Base-by-base conservation (phyloP, 2,113 vertebrate species). In the Corvus moneduloides region DNA sequence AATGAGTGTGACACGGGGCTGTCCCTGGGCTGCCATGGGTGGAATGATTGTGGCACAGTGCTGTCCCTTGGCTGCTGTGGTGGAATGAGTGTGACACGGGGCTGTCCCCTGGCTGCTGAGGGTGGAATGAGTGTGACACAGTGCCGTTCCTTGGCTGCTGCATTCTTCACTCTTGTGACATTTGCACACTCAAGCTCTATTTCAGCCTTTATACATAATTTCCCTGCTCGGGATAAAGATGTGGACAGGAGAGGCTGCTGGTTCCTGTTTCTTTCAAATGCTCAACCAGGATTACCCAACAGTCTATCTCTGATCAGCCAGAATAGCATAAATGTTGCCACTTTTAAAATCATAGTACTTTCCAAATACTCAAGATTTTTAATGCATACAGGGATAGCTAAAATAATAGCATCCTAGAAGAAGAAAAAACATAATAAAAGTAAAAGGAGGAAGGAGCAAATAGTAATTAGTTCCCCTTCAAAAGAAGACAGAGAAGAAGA, bases 371-470 rank as follows among this genome's bases (percentile, higher is more conserved):
- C 33, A 17, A 51, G 10, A 8, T 3, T 66, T 79, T 73, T 15
- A 76, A 69, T 51, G 23, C 20, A 26, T n/a, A 30, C 0, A 0
- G 13, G 3, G 14, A 44, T 8, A 79, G n/a, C 9, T 66, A 63
- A 94, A 86, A 59, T 13, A 73, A 81, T 6, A 51, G 14, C 27
- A 67, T 41, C 27, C 32, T n/a, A 26, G 32, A 64, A 52, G 24
- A 51, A 51, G 2, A 74, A 48, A 12, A 89, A 8, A 35, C 4
- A n/a, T 2, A 79, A 48, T 10, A 24, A 51, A 73, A 62, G 8
- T 22, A 20, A 72, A 83, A 78, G 22, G 8, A 69, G 2, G 8
- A 74, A 80, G 11, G 12, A 76, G 39, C 23, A 81, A 84, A 55
- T 22, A 76, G 7, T 74, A 69, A 16, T 69, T 73, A 54, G 6